These are phyloP conservation scores for Sebastes kiyomatsui DNA, from an alignment of 2,797 vertebrate genomes.

Conservation along the genomic window DNA sequence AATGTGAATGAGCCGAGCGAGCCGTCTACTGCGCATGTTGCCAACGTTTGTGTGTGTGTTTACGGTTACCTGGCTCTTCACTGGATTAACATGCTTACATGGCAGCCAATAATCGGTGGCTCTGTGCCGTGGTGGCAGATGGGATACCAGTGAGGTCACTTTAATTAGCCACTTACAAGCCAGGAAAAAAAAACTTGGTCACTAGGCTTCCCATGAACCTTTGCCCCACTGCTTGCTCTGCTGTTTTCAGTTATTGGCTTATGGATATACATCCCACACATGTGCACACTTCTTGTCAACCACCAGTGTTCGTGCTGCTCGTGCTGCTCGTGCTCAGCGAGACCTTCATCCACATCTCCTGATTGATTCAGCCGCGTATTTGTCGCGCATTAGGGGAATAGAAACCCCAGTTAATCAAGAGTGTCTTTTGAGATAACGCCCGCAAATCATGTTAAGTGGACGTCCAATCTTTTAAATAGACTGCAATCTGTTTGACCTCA, in stretches of 20 bases:
- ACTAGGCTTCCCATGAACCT: constrained; percentile 45
- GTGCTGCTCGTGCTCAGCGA: background rate
- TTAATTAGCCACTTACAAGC: constrained; percentile 68
- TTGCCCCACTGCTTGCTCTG: constrained; percentile 34
- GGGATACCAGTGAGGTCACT: constrained; percentile 63
- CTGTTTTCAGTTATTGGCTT: constrained; percentile 36
- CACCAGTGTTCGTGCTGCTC: background rate
- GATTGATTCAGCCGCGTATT: constrained; percentile 47
- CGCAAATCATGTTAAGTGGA: constrained; percentile 64
- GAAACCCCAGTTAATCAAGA: constrained; percentile 57
- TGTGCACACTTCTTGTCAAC: background rate
- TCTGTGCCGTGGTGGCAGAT: constrained; percentile 62
- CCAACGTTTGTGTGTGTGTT: constrained; percentile 11
- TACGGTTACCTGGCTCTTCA: constrained; percentile 44
- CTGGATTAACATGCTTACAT: constrained; percentile 56
- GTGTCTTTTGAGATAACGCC: constrained; percentile 54
- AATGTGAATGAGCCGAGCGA: constrained; percentile 22
- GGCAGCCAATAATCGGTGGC: constrained; percentile 45
- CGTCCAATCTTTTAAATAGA: constrained; percentile 63
- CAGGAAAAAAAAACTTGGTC: constrained; percentile 20
- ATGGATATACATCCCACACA: background rate
- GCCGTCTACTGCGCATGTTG: too few species aligned
- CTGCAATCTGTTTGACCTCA: constrained; percentile 57
- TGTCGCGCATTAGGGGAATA: constrained; percentile 54
- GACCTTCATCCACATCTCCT: constrained; percentile 23